Evolutionary conservation across 2,113 vertebrate species (phyloP), one percentile per base, ranked within the genome.

Genomic region (Accipiter cooperii): DNA sequence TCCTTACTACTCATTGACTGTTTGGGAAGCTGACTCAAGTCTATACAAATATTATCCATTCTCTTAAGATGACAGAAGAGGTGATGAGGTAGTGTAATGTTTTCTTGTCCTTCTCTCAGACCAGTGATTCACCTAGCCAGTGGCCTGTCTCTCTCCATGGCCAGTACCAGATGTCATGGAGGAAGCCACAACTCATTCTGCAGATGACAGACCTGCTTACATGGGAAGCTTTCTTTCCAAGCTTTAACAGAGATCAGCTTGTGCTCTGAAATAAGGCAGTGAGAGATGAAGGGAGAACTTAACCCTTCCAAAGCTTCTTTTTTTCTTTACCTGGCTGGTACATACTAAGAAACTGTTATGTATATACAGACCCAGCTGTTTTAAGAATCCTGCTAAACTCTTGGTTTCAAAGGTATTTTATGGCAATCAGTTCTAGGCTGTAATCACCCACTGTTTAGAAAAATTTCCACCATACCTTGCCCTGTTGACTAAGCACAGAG

Each of bases 121-220:
- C 58, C 74, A 11, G 68, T 89, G 88, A 95, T 63, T 93, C 95
- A 96, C 31, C 28, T 84, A 63, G 58, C 20, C 82, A 51, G 9
- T 69, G 47, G 81, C 42, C 81, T 71, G 80, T 21, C 65, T 68
- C 80, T 47, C 44, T 42, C 75, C 4, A 6, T 4, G 31, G 87
- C 73, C 40, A 26, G n/a, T 54, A 54, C 76, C 76, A 95, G 79
- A 89, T 79, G 91, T 84, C 84, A 52, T 16, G 46, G 54, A 81
- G 88, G 88, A 94, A 94, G 92, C 78, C 51, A 76, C 68, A 94
- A 84, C 64, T 93, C 46, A 52, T 71, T 81, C 47, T 87, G 75
- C 76, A 92, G 63, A 78, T 42, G 88, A 42, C 92, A 97, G 68
- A 93, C 75, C n/a, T 90, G 85, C 90, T 88, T 55, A 63, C 79